Percentiles rank a stretch among this genome's conserved stretches.
Conservation (phyloP, 2,888 invertebrate species). For the Eledone cirrhosa region DNA sequence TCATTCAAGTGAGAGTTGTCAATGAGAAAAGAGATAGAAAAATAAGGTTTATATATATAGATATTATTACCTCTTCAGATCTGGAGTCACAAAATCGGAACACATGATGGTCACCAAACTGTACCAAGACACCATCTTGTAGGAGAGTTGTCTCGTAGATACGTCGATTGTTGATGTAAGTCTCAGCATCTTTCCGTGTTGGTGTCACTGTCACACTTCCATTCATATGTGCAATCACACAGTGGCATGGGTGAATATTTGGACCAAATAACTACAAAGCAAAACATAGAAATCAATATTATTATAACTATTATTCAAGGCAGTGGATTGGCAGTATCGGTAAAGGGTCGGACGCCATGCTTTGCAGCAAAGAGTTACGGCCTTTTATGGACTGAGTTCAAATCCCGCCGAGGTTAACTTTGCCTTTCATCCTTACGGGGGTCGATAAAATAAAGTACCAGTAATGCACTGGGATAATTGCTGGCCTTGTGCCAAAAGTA, state of each 20-base stretch:
- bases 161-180: constrained; percentile 91
- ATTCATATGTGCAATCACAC: constrained; percentile 89
- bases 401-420: no score
- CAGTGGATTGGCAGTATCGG: no score
- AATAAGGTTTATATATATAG: neutral
- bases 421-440: no score
- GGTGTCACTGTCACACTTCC: constrained; percentile 94
- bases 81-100: constrained; percentile 70
- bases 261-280: constrained; percentile 78
- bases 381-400: no score
- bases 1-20: no score
- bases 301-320: no score
- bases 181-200: constrained; percentile 89
- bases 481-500: no score
- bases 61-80: constrained; percentile 54
- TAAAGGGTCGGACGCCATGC: no score
- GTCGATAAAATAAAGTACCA: no score
- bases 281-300: neutral
- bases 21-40: neutral
- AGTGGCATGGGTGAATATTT: constrained; percentile 92
- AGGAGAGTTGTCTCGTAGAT: constrained; percentile 92
- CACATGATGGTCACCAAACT: constrained; percentile 69
- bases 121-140: constrained; percentile 71
- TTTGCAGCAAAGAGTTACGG: no score
- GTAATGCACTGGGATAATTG: no score